These are phyloP conservation scores for Rafetus swinhoei DNA, from an alignment of 2,113 vertebrate genomes.

Conservation along the genomic window DNA sequence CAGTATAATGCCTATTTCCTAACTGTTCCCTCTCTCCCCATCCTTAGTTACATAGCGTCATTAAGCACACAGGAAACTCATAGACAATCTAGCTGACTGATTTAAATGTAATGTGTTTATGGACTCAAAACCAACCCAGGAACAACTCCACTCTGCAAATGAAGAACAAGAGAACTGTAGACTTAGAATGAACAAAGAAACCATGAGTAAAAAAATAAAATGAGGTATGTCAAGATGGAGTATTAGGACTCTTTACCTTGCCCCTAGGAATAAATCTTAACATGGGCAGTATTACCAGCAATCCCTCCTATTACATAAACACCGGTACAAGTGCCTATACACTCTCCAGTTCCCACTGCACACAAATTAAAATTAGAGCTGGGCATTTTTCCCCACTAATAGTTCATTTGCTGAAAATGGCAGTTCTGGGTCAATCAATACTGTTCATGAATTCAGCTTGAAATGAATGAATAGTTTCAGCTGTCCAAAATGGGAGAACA, in stretches of 20 bases:
- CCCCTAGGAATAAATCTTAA: conserved; percentile 24
- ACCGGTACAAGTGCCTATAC: conserved; percentile 34
- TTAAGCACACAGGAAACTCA: neutral
- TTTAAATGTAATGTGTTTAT: neutral
- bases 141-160: neutral
- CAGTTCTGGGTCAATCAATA: neutral
- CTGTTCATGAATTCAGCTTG: neutral
- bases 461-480: neutral
- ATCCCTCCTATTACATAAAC: conserved; percentile 47
- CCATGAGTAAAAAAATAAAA: neutral
- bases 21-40: neutral
- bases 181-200: conserved; percentile 19
- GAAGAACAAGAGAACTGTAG: neutral
- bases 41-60: neutral
- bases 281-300: conserved; percentile 4
- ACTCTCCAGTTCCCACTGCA: neutral
- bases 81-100: neutral
- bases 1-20: neutral
- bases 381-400: neutral
- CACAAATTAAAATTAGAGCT: neutral
- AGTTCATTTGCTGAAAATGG: neutral
- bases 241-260: neutral
- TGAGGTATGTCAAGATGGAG: neutral
- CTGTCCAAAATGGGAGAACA: neutral
- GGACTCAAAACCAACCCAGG: neutral